Base-by-base conservation (phyloP, 37 sponge, comb jelly and placozoan genomes). In the Oopsacas minuta region DNA sequence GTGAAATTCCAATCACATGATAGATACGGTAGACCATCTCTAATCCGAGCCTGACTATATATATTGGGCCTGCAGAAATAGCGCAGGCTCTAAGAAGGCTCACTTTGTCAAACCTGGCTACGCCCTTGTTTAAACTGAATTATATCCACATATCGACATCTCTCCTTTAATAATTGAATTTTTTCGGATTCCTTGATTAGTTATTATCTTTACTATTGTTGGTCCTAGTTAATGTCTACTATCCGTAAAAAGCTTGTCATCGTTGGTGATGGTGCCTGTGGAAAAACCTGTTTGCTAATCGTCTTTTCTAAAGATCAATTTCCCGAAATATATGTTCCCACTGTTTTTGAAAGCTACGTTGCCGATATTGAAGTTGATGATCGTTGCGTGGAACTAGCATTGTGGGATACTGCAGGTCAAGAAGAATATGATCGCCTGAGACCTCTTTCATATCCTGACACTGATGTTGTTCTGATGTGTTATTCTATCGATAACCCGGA, bases 261-360 rank as follows among this genome's bases (percentile, higher is more conserved):
- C 23, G 97, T 96, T 83, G 97, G 97, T n/a, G 97, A 96, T 83
- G 94, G 97, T 53, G 97, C 97, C 10, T 96, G 97, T 88, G 97
- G 97, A n/a, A 96, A 96, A 83, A 96, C 97, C 0, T 94, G 97
- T 52, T 91, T 96, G 0, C 93, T 96, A 10, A 91, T 93, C 84
- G 97, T 91, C 37, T 96, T 96, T 89, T 87, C 94, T 34, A 96
- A 96, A 81, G 97, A 96, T 81, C 89, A 96, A 81, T 91, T 96
- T 81, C 96, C 96, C 15, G n/a, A n/a, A n/a, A 90, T 92, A 37
- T 96, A 96, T 82, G 90, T 96, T 0, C 96, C 96, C 0, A 96
- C 96, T 7, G 96, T 96, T 36, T 96, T 96, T 88, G 96, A 96
- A 81, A 93, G 93, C 87, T 96, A 93, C 83, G 96, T 96, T n/a